Conservation (phyloP, 2,797 vertebrate genomes). For the Ceyx erithaca region DNA sequence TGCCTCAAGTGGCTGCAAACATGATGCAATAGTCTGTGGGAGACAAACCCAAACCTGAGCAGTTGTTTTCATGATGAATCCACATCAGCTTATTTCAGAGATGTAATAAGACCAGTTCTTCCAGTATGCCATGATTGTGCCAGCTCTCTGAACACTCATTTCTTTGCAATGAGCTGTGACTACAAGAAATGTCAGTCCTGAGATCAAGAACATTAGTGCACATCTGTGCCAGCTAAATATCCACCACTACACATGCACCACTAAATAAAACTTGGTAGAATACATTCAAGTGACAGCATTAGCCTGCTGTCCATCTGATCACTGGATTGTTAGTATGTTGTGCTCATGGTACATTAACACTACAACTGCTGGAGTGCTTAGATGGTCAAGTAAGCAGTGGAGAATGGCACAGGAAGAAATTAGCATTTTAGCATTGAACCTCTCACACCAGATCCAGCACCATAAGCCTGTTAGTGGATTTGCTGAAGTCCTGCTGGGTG, state of each 20-base stretch:
- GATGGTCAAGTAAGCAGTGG: background rate
- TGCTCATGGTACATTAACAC: background rate
- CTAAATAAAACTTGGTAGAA: background rate
- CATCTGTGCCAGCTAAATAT: background rate
- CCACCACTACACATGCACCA: accelerated
- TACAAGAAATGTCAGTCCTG: background rate
- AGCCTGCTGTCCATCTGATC: background rate
- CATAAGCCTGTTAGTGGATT: background rate
- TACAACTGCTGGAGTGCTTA: background rate
- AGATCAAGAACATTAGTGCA: background rate
- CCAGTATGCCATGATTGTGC: background rate
- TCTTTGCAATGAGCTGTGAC: background rate
- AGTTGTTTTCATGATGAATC: background rate
- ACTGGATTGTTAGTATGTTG: background rate
- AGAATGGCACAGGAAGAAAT: background rate
- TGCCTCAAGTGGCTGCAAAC: background rate
- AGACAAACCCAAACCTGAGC: background rate
- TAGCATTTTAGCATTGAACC: background rate
- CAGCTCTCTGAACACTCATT: background rate
- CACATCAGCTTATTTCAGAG: background rate
- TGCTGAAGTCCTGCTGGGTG: conserved; percentile 7
- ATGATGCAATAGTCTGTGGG: background rate
- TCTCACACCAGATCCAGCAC: background rate
- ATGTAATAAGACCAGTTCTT: background rate
- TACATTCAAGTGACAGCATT: background rate